Evolutionary conservation across 2,113 vertebrate genomes (phyloP).

Genomic region (Scomber scombrus): DNA sequence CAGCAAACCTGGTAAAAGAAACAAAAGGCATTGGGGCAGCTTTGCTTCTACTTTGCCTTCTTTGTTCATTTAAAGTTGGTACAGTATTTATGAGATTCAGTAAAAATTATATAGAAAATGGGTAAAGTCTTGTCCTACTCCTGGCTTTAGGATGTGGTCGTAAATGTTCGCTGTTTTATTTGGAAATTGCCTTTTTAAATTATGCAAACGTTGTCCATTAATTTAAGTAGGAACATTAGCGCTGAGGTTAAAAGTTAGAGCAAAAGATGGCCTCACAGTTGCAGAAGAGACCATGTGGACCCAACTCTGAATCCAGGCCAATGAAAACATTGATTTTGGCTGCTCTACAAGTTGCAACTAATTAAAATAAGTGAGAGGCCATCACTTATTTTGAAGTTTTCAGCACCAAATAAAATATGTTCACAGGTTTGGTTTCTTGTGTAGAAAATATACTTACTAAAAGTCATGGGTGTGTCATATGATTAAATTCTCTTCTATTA

Average conservation of each 20-base stretch:
- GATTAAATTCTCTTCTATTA: not conserved
- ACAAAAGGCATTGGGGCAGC: not conserved
- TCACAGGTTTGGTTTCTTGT: slow-evolving; percentile 22
- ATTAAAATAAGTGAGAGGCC: slow-evolving; percentile 61
- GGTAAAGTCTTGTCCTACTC: not conserved
- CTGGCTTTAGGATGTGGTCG: not conserved
- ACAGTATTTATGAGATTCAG: not conserved
- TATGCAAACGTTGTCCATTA: not conserved
- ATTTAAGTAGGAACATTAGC: slow-evolving; percentile 16
- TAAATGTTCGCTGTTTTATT: slow-evolving; percentile 5
- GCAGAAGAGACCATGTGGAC: slow-evolving; percentile 2
- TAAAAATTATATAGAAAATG: not conserved
- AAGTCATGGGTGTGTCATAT: not conserved
- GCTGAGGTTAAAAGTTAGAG: slow-evolving; percentile 1
- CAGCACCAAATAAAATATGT: slow-evolving; percentile 59
- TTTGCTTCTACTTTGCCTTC: not conserved
- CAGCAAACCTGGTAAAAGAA: slow-evolving; percentile 1
- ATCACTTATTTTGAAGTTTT: slow-evolving; percentile 55
- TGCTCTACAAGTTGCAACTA: slow-evolving; percentile 27
- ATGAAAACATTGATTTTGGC: slow-evolving; percentile 68
- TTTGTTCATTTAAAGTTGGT: not conserved
- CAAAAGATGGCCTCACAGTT: slow-evolving; percentile 17
- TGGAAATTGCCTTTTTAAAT: slow-evolving; percentile 1
- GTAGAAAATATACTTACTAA: not conserved
- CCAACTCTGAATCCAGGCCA: slow-evolving; percentile 46